A percentile compares a stretch with the other conserved stretches of the same genome.
phyloP scores from a whole-genome alignment of 2,797 vertebrate species.

The Typhlichthys subterraneus region DNA sequence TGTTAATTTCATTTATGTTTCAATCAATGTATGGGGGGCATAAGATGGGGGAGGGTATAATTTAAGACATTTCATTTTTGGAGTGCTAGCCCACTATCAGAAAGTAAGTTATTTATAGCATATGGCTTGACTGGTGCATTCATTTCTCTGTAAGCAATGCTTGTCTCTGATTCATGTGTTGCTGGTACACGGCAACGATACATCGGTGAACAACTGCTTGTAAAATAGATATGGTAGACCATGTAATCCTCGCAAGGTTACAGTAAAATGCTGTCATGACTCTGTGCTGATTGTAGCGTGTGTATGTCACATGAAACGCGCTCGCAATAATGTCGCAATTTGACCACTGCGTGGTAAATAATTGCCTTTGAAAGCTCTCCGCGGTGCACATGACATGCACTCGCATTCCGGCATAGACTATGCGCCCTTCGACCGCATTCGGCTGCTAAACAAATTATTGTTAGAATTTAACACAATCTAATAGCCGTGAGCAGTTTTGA shows the following conservation, averaged over 20 bases:
- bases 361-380: conserved; percentile 47
- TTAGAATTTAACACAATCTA: background rate
- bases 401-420: conserved; percentile 14
- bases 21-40: conserved; percentile 1
- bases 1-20: conserved; percentile 1
- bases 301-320: conserved; percentile 53
- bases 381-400: conserved; percentile 35
- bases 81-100: background rate
- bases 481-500: conserved; percentile 45
- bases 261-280: conserved; percentile 16
- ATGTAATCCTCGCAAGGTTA: background rate
- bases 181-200: background rate
- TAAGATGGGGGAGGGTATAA: background rate
- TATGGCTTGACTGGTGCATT: conserved; percentile 6
- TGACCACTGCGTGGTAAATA: conserved; percentile 51
- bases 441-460: conserved; percentile 7
- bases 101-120: conserved; percentile 20
- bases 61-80: background rate
- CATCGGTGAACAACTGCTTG: background rate
- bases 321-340: conserved; percentile 68
- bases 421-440: conserved; percentile 14
- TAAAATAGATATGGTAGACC: background rate
- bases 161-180: background rate
- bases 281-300: conserved; percentile 22
- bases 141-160: background rate